Base-by-base conservation (phyloP, 2,888 invertebrate species). In the Cataglyphis rosenhaueri region DNA sequence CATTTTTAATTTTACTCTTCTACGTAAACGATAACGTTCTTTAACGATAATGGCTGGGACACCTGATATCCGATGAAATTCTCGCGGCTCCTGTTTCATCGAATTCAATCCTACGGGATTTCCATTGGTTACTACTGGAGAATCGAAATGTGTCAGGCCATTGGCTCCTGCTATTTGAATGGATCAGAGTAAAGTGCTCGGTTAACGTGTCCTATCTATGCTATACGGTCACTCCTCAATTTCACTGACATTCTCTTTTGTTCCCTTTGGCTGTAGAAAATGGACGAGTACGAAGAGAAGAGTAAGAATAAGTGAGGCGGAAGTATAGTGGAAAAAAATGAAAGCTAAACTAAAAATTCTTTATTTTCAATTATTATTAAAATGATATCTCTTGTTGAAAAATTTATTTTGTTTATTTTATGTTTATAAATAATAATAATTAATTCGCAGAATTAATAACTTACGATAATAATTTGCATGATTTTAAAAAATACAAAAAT, bases 71-170 rank as follows among this genome's bases (percentile, higher is more conserved):
- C 62, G 84, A 85, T 86, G 86, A 79, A 88, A 90, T 86, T 86
- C 87, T 66, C 86, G 84, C 81, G 84, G 81, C 84, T 83, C 64
- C 79, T 81, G 85, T 88, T 87, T 85, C 87, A 86, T 84, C 75
- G 86, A 84, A 86, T 88, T 86, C 79, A 82, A 88, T 88, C 84
- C 86, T 85, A 83, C 85, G 86, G 84, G 86, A 85, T 89, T 84
- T 84, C 83, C 84, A 82, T 83, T 79, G 82, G 85, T 86, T 81
- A 76, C 84, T 79, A 78, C 52, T 38, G 57, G 62, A 66, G 74
- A 84, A 86, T 76, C 84, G 66, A 81, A 83, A 86, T 70, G 82
- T 75, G 89, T 83, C 89, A 79, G 86, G 52, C 89, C 75, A 84
- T 84, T 88, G 88, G 81, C 79, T 79, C 75, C 6, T 61, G 82